A percentile compares a stretch with the other conserved stretches of the same genome.
Conservation (phyloP, 2,797 vertebrate genomes). For the Cichlasoma orientale region DNA sequence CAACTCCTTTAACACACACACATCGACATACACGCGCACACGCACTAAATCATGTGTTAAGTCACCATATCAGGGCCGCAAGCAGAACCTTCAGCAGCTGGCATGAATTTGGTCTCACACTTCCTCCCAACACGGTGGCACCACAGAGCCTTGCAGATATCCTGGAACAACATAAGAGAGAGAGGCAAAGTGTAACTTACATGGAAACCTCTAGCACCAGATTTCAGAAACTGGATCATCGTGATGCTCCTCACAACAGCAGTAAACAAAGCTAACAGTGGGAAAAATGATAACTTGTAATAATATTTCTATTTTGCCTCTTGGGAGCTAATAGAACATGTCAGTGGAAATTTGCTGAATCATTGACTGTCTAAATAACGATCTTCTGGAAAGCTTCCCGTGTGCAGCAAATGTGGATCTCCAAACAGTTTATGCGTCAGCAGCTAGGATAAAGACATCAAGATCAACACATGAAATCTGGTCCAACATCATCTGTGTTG, state of each 20-base stretch:
- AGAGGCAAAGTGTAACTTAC: slow-evolving; percentile 4
- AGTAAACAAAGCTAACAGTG: slow-evolving; percentile 40
- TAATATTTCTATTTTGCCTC: slow-evolving; percentile 43
- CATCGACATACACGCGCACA: background rate
- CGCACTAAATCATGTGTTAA: slow-evolving; percentile 32
- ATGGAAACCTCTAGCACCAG: background rate
- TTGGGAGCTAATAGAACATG: slow-evolving; percentile 30
- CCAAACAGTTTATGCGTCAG: slow-evolving; percentile 59
- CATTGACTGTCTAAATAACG: slow-evolving; percentile 38
- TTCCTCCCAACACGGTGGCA: slow-evolving; percentile 91
- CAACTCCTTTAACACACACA: background rate
- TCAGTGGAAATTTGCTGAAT: slow-evolving; percentile 51
- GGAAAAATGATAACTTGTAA: slow-evolving; percentile 36
- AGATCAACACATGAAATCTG: background rate
- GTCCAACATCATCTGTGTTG: background rate
- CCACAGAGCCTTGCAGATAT: slow-evolving; percentile 94
- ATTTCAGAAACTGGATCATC: slow-evolving; percentile 9
- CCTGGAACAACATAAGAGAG: slow-evolving; percentile 73
- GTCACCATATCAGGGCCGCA: slow-evolving; percentile 91
- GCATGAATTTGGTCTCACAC: slow-evolving; percentile 96
- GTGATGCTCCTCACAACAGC: slow-evolving; percentile 32
- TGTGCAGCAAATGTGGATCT: slow-evolving; percentile 35
- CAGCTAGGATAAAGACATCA: slow-evolving; percentile 45
- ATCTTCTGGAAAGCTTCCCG: slow-evolving; percentile 32
- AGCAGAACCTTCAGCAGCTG: slow-evolving; percentile 90